A percentile compares a stretch with the other conserved stretches of the same genome.
These are phyloP conservation scores for Arrhopalites spinosus DNA, from an alignment of 2,888 invertebrate species.

Conservation along the genomic window DNA sequence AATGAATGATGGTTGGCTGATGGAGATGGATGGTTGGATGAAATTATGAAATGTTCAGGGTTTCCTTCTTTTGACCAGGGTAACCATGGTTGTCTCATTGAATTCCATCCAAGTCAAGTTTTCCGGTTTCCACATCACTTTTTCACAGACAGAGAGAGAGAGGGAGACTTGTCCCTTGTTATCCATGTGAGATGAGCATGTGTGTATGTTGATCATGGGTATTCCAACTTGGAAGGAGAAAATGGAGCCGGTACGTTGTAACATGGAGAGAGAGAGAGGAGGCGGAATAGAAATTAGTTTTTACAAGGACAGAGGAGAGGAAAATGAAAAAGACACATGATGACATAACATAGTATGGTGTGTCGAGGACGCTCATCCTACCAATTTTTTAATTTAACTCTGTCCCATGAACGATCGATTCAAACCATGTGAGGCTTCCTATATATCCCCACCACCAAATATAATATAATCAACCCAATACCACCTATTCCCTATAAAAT, in stretches of 20 bases:
- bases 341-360: conserved; percentile 1
- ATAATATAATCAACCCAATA: not conserved
- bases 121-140: not conserved
- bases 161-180: too few relatives aligned
- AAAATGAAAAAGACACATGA: conserved; percentile 1
- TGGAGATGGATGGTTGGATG: conserved; percentile 25
- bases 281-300: not conserved
- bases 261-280: not conserved
- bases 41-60: conserved; percentile 10
- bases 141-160: too few relatives aligned
- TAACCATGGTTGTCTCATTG: conserved; percentile 13
- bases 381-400: conserved; percentile 33
- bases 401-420: conserved; percentile 15
- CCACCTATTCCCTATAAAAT: too few relatives aligned
- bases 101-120: conserved; percentile 4
- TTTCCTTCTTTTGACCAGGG: not conserved
- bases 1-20: conserved; percentile 17
- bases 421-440: conserved; percentile 11
- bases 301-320: not conserved
- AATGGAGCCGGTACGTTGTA: too few relatives aligned
- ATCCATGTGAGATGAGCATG: not conserved
- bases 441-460: not conserved
- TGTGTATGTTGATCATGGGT: not conserved
- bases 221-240: not conserved
- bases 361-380: conserved; percentile 13